Evolutionary conservation across 2,888 invertebrate genomes (phyloP).

Genomic region (Drosophila suboccidentalis): DNA sequence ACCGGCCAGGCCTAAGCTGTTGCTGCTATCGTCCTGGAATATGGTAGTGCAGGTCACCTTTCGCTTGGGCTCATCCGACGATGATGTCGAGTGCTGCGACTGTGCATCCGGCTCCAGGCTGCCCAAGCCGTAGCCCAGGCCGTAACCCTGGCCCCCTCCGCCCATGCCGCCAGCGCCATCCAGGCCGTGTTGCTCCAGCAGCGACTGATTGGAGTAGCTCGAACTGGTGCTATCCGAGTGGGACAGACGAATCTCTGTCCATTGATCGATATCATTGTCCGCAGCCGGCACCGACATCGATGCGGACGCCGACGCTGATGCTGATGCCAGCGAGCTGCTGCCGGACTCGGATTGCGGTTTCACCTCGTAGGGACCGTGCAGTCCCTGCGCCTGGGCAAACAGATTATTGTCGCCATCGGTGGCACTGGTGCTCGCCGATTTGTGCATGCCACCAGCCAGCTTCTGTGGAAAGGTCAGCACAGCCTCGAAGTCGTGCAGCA

Average conservation of each 20-base stretch:
- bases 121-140: constrained; percentile 52
- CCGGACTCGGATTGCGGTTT: constrained; percentile 69
- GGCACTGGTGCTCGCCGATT: constrained; percentile 81
- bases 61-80: constrained; percentile 84
- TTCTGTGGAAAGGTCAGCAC: constrained; percentile 82
- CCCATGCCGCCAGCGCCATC: constrained; percentile 47
- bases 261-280: constrained; percentile 85
- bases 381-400: constrained; percentile 74
- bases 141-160: constrained; percentile 33
- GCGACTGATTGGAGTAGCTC: constrained; percentile 85
- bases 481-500: constrained; percentile 84
- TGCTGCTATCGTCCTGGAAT: constrained; percentile 80
- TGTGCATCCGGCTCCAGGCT: constrained; percentile 74
- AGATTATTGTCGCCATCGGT: constrained; percentile 76
- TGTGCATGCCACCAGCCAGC: constrained; percentile 77
- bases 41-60: constrained; percentile 85
- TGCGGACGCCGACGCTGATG: constrained; percentile 50
- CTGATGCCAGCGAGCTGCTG: constrained; percentile 62
- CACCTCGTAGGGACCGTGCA: constrained; percentile 81
- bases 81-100: constrained; percentile 82
- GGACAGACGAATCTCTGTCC: constrained; percentile 85
- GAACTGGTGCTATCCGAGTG: constrained; percentile 85
- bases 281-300: constrained; percentile 57
- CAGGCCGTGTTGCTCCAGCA: constrained; percentile 81
- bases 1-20: constrained; percentile 65